Conservation (phyloP, 2,113 vertebrate genomes). For the Phyllostomus discolor region DNA sequence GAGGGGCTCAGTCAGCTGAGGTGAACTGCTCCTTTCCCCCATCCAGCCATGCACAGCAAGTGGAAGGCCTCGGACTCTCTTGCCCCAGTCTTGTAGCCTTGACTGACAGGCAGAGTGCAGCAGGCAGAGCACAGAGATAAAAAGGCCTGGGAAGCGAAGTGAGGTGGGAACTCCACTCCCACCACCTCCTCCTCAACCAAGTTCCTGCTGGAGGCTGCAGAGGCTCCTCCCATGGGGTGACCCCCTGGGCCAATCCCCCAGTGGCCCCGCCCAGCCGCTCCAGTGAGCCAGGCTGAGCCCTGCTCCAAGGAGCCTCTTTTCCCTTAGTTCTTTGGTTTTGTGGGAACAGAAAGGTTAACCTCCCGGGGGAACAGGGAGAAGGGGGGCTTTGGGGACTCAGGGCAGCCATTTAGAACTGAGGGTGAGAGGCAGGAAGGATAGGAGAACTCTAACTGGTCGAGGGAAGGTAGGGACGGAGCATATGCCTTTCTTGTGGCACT, state of each 20-base stretch:
- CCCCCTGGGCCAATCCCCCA: slow-evolving; percentile 42
- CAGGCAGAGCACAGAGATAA: background rate
- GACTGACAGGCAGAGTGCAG: background rate
- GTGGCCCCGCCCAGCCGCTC: background rate
- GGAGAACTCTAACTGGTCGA: background rate
- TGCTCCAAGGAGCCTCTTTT: background rate
- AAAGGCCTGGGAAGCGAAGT: background rate
- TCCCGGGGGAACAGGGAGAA: background rate
- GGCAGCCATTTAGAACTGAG: background rate
- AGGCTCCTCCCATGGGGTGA: slow-evolving; percentile 65
- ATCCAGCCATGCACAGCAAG: fast-evolving
- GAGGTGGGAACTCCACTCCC: background rate
- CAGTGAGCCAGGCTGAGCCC: background rate
- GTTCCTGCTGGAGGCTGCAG: background rate
- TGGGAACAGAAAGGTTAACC: background rate
- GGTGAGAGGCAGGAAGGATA: background rate
- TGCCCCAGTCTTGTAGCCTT: fast-evolving
- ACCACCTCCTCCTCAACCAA: background rate
- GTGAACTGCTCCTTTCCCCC: background rate
- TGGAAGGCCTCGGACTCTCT: background rate
- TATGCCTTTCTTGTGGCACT: background rate
- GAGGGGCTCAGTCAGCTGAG: background rate
- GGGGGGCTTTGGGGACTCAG: background rate
- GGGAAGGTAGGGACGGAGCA: background rate
- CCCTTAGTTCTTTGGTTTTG: background rate